These are phyloP conservation scores for Syngnathoides biaculeatus DNA, from an alignment of 2,113 vertebrate species.

Conservation along the genomic window DNA sequence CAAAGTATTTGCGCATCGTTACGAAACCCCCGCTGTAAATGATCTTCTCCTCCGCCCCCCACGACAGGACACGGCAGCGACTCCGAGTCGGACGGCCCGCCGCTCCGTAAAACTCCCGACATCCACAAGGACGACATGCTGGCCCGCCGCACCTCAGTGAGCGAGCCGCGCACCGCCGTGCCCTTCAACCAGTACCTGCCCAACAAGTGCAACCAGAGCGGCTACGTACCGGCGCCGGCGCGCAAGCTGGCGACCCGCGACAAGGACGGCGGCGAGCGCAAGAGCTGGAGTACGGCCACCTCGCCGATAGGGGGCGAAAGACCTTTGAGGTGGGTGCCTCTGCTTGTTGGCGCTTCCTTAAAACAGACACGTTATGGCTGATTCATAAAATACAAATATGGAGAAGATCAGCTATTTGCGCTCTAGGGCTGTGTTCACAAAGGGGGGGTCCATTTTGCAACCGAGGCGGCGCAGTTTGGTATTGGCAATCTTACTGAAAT, in stretches of 20 bases:
- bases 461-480: neutral
- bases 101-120: conserved; percentile 88
- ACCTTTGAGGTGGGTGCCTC: conserved; percentile 83
- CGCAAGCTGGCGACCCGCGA: conserved; percentile 83
- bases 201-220: conserved; percentile 91
- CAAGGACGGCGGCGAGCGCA: conserved; percentile 80
- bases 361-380: no score
- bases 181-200: conserved; percentile 99
- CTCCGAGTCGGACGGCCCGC: conserved; percentile 87
- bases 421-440: no score
- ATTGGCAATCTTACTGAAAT: neutral
- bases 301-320: conserved; percentile 86
- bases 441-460: neutral
- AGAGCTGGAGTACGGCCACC: conserved; percentile 90
- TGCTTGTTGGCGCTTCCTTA: neutral
- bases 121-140: conserved; percentile 96
- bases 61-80: conserved; percentile 92
- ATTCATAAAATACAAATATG: no score
- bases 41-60: neutral
- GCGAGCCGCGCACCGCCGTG: conserved; percentile 85
- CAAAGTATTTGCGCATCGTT: neutral
- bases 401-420: no score
- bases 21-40: neutral
- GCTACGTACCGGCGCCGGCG: conserved; percentile 81
- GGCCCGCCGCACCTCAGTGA: conserved; percentile 84